A percentile compares a stretch with the other conserved stretches of the same genome.
Conservation (phyloP, 1,140 invertebrate genomes). For the Cydia strobilella region DNA sequence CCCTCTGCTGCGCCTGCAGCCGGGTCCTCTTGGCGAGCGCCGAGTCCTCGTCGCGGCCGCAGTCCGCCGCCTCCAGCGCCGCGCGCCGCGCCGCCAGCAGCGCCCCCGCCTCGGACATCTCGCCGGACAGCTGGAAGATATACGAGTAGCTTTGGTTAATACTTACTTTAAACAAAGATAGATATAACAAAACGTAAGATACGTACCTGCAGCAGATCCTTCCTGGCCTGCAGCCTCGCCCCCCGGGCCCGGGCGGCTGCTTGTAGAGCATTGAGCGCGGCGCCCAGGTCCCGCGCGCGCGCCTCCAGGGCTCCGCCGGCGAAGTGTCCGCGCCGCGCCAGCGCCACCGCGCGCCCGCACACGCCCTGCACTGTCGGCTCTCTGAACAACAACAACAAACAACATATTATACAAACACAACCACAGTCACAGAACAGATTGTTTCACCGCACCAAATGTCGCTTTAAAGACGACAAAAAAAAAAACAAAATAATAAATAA, state of each 20-base stretch:
- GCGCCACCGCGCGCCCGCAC: conserved; percentile 86
- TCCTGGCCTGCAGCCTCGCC: conserved; percentile 87
- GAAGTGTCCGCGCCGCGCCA: conserved; percentile 92
- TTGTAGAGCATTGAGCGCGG: conserved; percentile 83
- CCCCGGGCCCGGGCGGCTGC: conserved; percentile 87
- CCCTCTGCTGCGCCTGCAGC: conserved; percentile 89
- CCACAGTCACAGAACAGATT: too few relatives aligned
- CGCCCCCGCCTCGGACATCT: conserved; percentile 91
- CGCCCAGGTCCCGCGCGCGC: conserved; percentile 83
- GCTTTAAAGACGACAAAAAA: too few relatives aligned
- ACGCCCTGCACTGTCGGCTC: conserved; percentile 90
- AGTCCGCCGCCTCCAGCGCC: conserved; percentile 87
- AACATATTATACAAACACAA: too few relatives aligned
- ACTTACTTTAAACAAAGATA: too few relatives aligned
- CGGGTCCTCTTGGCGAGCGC: conserved; percentile 90
- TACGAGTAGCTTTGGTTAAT: background rate
- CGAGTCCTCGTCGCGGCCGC: conserved; percentile 93
- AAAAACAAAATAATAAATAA: too few relatives aligned
- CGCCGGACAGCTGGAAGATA: conserved; percentile 87
- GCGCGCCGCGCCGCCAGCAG: conserved; percentile 93
- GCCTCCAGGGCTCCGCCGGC: conserved; percentile 86
- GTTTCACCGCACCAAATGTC: too few relatives aligned
- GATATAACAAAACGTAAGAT: too few relatives aligned
- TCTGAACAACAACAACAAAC: too few relatives aligned
- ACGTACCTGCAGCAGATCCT: conserved; percentile 91